Base-by-base conservation (phyloP, 1,140 invertebrate species). In the Campoletis sonorensis region DNA sequence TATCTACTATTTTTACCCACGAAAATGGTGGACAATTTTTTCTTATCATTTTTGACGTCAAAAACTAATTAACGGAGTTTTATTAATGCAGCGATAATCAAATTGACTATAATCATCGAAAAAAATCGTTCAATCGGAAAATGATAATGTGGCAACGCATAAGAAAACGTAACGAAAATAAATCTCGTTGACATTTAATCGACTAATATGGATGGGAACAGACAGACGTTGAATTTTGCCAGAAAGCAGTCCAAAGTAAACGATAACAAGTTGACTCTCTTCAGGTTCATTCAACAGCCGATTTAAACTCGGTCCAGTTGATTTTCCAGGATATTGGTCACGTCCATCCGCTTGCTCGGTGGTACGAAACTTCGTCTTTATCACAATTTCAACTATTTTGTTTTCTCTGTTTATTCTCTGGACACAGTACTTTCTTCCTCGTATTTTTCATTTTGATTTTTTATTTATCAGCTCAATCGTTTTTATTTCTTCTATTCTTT, bases 231-330 rank as follows among this genome's bases (percentile, higher is more conserved):
- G 30, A 33, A 33, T 33, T 33, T 33, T 33, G 30, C 30, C 7
- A 33, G 30, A 33, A 33, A 33, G 3, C 30, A 33, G 7, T 13
- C n/a, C 1, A 64, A 23, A 64, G 23, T 16, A 64, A 64, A 26
- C 23, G 61, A 27, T 27, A 64, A 23, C 61, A 23, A 16, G 4
- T 64, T 54, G 61, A 64, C 61, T 64, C 61, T 10, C 21, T 64
- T 61, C 21, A 23, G 61, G 27, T 64, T 64, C 61, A 18, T 26
- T 16, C 61, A 64, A 13, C 61, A 26, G 23, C 61, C 61, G 61
- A 64, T 64, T 27, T 64, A 10, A 15, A 64, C 23, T 26, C 61
- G 61, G 61, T 64, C 23, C 61, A 64, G 61, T 64, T 27, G 61
- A 27, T 64, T 64, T 64, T 64, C 61, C 61, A 64, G 23, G 23